These are phyloP conservation scores for Diaprepes abbreviatus DNA, from an alignment of 2,888 invertebrate genomes.

Conservation along the genomic window DNA sequence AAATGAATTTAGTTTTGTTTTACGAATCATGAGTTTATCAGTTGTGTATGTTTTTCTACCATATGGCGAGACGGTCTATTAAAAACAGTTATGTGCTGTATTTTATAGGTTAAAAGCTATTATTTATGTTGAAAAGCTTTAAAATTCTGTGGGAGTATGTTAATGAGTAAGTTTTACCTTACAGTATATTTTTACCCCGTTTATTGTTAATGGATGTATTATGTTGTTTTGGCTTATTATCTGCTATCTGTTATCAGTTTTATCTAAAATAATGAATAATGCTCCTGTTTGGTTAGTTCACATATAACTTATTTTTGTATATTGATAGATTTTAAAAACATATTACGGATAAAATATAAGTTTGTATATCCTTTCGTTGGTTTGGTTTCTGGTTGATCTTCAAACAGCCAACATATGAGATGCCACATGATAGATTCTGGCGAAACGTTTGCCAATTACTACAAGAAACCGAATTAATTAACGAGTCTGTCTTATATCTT, in stretches of 20 bases:
- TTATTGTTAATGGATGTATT: not conserved
- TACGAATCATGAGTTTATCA: conserved; percentile 4
- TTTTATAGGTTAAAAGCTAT: not conserved
- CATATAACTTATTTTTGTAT: too few relatives aligned
- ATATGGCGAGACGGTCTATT: not conserved
- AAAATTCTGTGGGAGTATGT: not conserved
- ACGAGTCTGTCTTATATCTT: too few relatives aligned
- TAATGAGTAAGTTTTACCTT: conserved; percentile 11
- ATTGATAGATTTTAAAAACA: too few relatives aligned
- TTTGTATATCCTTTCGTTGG: too few relatives aligned
- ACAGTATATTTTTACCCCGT: not conserved
- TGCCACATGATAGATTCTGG: too few relatives aligned
- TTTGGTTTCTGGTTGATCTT: too few relatives aligned
- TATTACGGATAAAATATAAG: too few relatives aligned
- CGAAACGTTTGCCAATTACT: too few relatives aligned
- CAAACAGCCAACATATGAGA: too few relatives aligned
- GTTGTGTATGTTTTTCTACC: conserved; percentile 1
- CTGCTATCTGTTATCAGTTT: not conserved
- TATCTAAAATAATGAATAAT: too few relatives aligned
- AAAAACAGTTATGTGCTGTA: not conserved
- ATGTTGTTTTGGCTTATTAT: not conserved
- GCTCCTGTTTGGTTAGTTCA: too few relatives aligned
- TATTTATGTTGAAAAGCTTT: not conserved
- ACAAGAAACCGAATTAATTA: too few relatives aligned
- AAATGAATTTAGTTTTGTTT: not conserved